Evolutionary conservation across 2,113 vertebrate genomes (phyloP).

Genomic region (Falco punctatus): DNA sequence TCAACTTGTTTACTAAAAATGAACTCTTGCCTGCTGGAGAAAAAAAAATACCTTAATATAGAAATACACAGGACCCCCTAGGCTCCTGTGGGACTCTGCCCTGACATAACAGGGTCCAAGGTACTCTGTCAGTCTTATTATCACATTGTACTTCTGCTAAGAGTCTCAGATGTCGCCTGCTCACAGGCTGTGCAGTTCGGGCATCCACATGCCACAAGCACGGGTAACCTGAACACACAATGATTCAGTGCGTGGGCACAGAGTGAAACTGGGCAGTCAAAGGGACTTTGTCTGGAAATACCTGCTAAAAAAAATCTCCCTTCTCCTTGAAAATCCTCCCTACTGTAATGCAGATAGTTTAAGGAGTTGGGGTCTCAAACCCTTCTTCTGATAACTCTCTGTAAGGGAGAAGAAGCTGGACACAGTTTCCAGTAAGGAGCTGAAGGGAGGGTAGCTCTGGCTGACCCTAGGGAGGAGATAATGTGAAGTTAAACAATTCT

Average conservation of each 20-base stretch:
- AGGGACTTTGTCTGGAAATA: not conserved
- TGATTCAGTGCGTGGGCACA: accelerated
- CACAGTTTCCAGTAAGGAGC: not conserved
- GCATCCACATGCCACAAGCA: accelerated
- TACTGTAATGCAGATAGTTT: not conserved
- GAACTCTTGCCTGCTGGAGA: accelerated
- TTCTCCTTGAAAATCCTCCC: not conserved
- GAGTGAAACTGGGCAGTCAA: not conserved
- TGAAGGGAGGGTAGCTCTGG: not conserved
- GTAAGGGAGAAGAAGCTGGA: not conserved
- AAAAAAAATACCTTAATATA: not conserved
- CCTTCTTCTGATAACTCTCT: not conserved
- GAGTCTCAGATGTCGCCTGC: not conserved
- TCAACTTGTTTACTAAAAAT: not conserved
- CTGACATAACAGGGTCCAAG: not conserved
- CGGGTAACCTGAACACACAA: accelerated
- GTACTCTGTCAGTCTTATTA: not conserved
- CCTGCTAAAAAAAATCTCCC: not conserved
- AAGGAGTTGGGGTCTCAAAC: not conserved
- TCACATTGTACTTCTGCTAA: not conserved
- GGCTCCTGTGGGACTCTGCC: not conserved
- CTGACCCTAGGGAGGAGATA: not conserved
- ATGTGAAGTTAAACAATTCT: slow-evolving; percentile 2
- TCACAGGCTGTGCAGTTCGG: not conserved
- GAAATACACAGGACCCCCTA: not conserved